Evolutionary conservation across 2,797 vertebrate genomes (phyloP), one percentile per base, ranked within the genome.

Genomic region (Tarsius wallacei): DNA sequence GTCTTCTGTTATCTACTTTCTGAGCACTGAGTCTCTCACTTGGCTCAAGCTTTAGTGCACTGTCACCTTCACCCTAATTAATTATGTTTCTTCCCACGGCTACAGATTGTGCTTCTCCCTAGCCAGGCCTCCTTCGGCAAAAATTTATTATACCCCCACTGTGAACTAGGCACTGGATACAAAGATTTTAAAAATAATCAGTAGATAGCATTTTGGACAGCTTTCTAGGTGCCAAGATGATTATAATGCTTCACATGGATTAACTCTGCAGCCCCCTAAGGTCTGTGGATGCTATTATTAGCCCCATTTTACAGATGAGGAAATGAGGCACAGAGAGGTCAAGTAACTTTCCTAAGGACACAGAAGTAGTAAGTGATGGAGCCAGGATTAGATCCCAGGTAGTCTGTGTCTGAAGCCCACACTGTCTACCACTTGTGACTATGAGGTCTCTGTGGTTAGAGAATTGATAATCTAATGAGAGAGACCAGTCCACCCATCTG

Each of bases 141-240:
- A 59, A 4, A 3, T 70, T 77, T 24, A 11, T 70, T 31, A 2
- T 28, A 26, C 47, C 42, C 42, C 31, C 63, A 51, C 71, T 83
- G 13, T 31, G 8, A 33, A 15, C 47, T 26, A 16, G 87, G 24
- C 76, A 55, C 66, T 74, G 26, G 76, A 78, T 17, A 6, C n/a
- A 74, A 81, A 86, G 63, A 13, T 26, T 81, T 73, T 86, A 31
- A 0, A 64, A 68, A 85, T 73, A 89, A 83, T 57, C 26, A 82
- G 49, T 28, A 90, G 74, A 51, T 66, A 87, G 55, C 70, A 61
- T 68, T 90, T 80, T 26, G n/a, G 57, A 90, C 71, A 87, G 21
- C 53, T 83, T 68, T 63, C 86, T 74, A 55, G 36, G 55, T 93
- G 9, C 76, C n/a, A 36, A 31, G 55, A 33, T 28, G 12, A 66